A percentile compares a stretch with the other conserved stretches of the same genome.
Evolutionary conservation across 35 echinoderm and acorn worm genomes (phyloP).

Genomic region (Heliocidaris erythrogramma): DNA sequence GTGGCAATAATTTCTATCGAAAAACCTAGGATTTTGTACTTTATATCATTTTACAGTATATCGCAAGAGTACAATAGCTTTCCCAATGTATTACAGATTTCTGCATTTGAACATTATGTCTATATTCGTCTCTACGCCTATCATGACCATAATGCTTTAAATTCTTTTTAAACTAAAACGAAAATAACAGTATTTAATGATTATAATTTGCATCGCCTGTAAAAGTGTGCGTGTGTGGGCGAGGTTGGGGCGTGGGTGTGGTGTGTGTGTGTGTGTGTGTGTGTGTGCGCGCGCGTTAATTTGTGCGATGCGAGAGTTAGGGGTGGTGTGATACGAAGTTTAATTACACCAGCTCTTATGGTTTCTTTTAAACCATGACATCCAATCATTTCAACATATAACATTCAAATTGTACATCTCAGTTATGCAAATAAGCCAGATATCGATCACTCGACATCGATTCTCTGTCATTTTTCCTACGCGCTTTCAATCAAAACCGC

Average conservation of each 20-base stretch:
- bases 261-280: not conserved
- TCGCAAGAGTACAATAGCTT: not conserved
- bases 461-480: not conserved
- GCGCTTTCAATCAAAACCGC: constrained; percentile 1
- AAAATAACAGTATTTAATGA: no score
- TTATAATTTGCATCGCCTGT: not conserved
- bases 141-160: no score
- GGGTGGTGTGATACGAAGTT: not conserved
- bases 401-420: not conserved
- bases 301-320: not conserved
- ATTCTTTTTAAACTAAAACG: no score
- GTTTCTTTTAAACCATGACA: not conserved
- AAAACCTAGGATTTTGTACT: not conserved
- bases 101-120: no score
- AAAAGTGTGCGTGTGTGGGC: not conserved
- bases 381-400: not conserved
- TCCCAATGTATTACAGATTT: not conserved
- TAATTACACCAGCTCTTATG: no score
- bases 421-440: not conserved
- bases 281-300: not conserved
- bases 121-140: no score
- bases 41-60: not conserved
- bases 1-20: not conserved
- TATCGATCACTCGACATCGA: not conserved
- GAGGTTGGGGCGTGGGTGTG: not conserved